Conservation (phyloP, 1,140 invertebrate species). For the Scylla paramamosain region DNA sequence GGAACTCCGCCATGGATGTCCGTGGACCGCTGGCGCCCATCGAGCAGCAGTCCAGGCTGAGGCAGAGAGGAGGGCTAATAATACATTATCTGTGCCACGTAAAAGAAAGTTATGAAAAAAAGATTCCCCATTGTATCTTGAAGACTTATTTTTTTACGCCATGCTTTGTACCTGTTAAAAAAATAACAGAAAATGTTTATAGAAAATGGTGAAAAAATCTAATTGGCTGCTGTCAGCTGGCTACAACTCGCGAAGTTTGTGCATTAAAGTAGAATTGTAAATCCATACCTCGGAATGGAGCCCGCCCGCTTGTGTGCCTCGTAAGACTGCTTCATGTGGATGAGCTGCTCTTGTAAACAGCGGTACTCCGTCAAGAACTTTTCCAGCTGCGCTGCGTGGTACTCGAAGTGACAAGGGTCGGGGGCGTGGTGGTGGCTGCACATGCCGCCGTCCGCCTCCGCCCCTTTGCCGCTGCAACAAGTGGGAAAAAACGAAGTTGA, state of each 20-base stretch:
- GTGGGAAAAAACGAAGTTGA: background rate
- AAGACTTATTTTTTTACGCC: too few species aligned
- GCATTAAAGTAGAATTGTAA: background rate
- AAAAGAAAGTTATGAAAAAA: too few species aligned
- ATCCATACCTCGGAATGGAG: conserved; percentile 52
- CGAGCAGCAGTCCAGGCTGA: conserved; percentile 61
- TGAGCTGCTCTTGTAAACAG: conserved; percentile 59
- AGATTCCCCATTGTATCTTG: too few species aligned
- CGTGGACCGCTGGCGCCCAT: background rate
- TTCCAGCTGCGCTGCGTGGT: conserved; percentile 64
- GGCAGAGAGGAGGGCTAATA: background rate
- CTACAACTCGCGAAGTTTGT: too few species aligned
- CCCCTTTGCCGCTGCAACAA: background rate
- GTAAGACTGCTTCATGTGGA: conserved; percentile 70
- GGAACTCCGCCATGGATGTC: background rate
- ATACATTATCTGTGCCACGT: too few species aligned
- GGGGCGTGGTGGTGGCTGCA: conserved; percentile 40
- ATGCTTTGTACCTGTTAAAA: too few species aligned
- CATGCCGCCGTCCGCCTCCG: background rate
- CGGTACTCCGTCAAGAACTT: conserved; percentile 70
- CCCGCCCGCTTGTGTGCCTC: conserved; percentile 66
- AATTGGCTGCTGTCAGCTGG: too few species aligned
- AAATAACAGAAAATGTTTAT: too few species aligned
- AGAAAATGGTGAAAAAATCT: too few species aligned
- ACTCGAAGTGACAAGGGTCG: conserved; percentile 67